These are phyloP conservation scores for Boleophthalmus pectinirostris DNA, from an alignment of 2,113 vertebrate genomes.

Conservation along the genomic window DNA sequence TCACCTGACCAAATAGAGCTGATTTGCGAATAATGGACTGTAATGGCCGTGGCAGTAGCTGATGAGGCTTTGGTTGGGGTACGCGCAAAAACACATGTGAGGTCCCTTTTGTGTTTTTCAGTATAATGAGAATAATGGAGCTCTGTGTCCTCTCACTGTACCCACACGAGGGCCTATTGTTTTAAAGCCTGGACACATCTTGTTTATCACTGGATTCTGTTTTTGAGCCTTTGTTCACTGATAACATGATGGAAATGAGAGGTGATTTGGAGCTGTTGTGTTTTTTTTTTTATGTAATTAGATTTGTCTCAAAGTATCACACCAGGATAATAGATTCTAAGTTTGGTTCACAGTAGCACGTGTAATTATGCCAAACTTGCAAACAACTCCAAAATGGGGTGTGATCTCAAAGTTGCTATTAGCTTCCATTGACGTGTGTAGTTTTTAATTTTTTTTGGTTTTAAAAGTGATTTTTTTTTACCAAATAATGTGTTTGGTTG, in stretches of 20 bases:
- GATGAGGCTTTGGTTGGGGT: conserved; percentile 12
- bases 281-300: neutral
- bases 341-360: neutral
- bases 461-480: no score
- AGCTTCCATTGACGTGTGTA: no score
- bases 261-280: neutral
- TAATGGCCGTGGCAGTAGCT: neutral
- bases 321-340: neutral
- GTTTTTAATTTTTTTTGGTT: no score
- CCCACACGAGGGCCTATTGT: neutral
- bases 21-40: neutral
- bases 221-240: conserved; percentile 1
- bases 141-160: conserved; percentile 6
- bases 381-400: neutral
- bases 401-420: no score
- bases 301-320: neutral
- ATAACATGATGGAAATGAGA: neutral
- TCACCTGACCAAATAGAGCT: neutral
- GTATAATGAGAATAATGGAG: conserved; percentile 17
- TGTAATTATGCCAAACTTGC: neutral
- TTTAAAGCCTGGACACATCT: neutral
- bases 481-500: no score
- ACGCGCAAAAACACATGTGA: neutral
- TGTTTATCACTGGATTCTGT: neutral
- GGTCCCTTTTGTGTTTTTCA: conserved; percentile 17